Conservation (phyloP, 2,113 vertebrate genomes). For the Thalassoma bifasciatum region DNA sequence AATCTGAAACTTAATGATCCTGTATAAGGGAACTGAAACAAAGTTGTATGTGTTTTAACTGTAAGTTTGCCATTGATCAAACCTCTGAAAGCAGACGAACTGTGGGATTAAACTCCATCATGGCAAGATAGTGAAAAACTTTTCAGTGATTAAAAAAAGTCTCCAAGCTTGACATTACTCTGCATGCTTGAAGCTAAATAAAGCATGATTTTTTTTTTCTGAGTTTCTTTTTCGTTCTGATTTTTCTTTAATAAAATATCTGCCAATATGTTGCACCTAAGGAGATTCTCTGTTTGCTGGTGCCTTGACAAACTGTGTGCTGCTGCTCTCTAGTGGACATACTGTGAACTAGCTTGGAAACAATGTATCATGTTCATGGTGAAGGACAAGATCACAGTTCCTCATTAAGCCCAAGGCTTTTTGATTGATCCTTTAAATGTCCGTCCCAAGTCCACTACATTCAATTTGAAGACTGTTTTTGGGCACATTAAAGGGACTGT, state of each 20-base stretch:
- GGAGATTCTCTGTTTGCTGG: neutral
- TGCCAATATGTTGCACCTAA: neutral
- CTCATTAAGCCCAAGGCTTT: too few relatives aligned
- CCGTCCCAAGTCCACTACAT: neutral
- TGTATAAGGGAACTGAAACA: neutral
- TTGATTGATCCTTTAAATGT: neutral
- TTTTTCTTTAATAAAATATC: neutral
- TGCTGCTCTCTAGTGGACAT: conserved; percentile 55
- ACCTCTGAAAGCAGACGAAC: neutral
- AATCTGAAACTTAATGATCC: neutral
- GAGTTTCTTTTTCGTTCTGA: conserved; percentile 1
- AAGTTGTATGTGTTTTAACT: neutral
- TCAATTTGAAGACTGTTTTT: neutral
- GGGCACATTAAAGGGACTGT: too few relatives aligned
- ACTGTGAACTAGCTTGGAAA: neutral
- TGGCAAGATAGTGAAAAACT: neutral
- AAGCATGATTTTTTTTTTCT: too few relatives aligned
- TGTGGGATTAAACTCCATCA: neutral
- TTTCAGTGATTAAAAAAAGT: neutral
- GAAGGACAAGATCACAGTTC: neutral
- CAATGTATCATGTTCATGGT: neutral
- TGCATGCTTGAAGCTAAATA: neutral
- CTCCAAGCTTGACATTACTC: too few relatives aligned
- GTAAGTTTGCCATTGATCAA: too few relatives aligned
- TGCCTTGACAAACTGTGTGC: conserved; percentile 1